A percentile compares a stretch with the other conserved stretches of the same genome.
Evolutionary conservation across 2,888 invertebrate genomes (phyloP).

Genomic region (Leptinotarsa peninsularis): DNA sequence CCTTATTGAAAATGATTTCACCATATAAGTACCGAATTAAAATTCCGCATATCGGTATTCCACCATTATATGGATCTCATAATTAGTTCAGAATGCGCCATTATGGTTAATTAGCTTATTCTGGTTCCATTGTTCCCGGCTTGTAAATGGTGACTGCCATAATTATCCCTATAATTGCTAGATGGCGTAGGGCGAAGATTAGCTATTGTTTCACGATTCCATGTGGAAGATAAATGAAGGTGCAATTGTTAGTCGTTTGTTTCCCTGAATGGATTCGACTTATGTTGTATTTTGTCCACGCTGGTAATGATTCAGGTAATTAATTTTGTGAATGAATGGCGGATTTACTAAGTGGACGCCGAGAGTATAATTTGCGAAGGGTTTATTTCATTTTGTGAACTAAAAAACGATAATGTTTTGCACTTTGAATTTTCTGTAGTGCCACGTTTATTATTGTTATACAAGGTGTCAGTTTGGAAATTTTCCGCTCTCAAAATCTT

Average conservation of each 20-base stretch:
- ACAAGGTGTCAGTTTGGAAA: no score
- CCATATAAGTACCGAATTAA: conserved; percentile 15
- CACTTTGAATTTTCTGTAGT: neutral
- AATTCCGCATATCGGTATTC: conserved; percentile 11
- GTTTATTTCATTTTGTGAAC: neutral
- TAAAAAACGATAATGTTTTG: no score
- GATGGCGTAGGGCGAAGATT: conserved; percentile 65
- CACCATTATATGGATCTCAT: conserved; percentile 11
- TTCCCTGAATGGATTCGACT: conserved; percentile 62
- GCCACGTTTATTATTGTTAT: no score
- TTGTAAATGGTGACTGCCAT: conserved; percentile 48
- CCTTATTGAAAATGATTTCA: neutral
- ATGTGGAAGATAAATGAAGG: conserved; percentile 64
- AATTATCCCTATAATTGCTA: conserved; percentile 66
- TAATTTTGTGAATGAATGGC: conserved; percentile 38
- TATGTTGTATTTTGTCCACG: conserved; percentile 54
- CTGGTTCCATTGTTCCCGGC: conserved; percentile 27
- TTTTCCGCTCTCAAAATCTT: no score
- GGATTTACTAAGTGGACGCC: neutral
- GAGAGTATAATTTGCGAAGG: neutral
- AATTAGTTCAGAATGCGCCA: conserved; percentile 32
- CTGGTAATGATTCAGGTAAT: conserved; percentile 39
- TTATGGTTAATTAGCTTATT: conserved; percentile 24
- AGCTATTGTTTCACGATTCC: conserved; percentile 65
- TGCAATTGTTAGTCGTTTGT: conserved; percentile 66